A percentile compares a stretch with the other conserved stretches of the same genome.
Evolutionary conservation across 2,797 vertebrate genomes (phyloP).

Genomic region (Adrianichthys oophorus): DNA sequence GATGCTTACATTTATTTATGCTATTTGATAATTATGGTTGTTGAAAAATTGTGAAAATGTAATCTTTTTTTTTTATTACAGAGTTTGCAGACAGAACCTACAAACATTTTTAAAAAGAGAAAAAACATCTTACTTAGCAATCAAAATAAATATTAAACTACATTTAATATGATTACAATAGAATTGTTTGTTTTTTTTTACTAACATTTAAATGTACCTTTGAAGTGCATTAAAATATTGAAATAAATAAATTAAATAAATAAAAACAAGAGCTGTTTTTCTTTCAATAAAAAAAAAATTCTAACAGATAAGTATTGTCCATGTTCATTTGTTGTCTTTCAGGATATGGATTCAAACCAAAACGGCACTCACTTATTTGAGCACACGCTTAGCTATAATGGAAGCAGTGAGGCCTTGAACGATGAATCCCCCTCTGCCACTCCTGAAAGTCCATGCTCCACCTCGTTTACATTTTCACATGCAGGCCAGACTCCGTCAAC

Average conservation of each 20-base stretch:
- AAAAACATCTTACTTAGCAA: too few relatives aligned
- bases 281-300: neutral
- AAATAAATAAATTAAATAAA: neutral
- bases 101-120: too few relatives aligned
- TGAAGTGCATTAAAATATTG: neutral
- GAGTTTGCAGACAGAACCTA: too few relatives aligned
- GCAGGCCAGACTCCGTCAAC: conserved; percentile 19
- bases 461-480: conserved; percentile 10
- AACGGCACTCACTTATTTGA: conserved; percentile 2
- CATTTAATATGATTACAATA: too few relatives aligned
- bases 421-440: neutral
- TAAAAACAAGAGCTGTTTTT: neutral
- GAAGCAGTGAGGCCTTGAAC: neutral
- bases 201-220: too few relatives aligned
- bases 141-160: too few relatives aligned
- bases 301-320: neutral
- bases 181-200: too few relatives aligned
- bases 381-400: neutral
- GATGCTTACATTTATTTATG: too few relatives aligned
- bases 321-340: conserved; percentile 2
- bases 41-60: too few relatives aligned
- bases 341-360: conserved; percentile 6
- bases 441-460: neutral
- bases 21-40: too few relatives aligned
- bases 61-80: too few relatives aligned